Evolutionary conservation across 2,797 vertebrate genomes (phyloP).

Genomic region (Ceyx erithaca): DNA sequence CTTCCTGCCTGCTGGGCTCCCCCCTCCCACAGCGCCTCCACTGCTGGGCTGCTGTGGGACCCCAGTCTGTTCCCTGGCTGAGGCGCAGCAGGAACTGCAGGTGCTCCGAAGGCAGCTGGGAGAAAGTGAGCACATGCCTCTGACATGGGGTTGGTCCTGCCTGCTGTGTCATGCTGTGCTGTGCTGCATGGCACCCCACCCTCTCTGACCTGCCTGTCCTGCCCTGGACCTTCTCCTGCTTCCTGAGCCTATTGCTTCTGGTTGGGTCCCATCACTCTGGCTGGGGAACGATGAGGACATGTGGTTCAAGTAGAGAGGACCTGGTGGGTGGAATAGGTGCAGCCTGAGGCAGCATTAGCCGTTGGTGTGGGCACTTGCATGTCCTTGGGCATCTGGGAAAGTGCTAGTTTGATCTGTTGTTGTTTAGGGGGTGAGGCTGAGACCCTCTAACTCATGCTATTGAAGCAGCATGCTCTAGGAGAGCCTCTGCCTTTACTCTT

Average conservation of each 20-base stretch:
- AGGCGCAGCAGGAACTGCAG: conserved; percentile 92
- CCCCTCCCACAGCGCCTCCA: conserved; percentile 21
- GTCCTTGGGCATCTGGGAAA: neutral
- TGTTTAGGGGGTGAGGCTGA: neutral
- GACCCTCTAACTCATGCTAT: accelerated
- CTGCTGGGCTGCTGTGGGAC: conserved; percentile 74
- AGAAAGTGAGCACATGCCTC: conserved; percentile 79
- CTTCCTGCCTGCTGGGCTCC: conserved; percentile 65
- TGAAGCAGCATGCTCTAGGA: neutral
- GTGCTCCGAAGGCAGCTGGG: conserved; percentile 90
- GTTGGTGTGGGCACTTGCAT: neutral
- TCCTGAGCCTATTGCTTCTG: neutral
- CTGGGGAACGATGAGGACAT: accelerated
- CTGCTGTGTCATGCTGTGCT: neutral
- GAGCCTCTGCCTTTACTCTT: neutral
- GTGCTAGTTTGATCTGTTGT: neutral
- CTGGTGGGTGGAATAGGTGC: neutral
- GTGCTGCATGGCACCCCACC: neutral
- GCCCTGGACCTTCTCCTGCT: neutral
- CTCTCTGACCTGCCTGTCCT: neutral
- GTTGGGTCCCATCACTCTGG: neutral
- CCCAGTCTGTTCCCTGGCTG: conserved; percentile 85
- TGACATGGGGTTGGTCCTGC: neutral
- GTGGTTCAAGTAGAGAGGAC: neutral
- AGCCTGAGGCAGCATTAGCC: neutral